Evolutionary conservation across 2,113 vertebrate species (phyloP).

Genomic region (Bostrychus sinensis): DNA sequence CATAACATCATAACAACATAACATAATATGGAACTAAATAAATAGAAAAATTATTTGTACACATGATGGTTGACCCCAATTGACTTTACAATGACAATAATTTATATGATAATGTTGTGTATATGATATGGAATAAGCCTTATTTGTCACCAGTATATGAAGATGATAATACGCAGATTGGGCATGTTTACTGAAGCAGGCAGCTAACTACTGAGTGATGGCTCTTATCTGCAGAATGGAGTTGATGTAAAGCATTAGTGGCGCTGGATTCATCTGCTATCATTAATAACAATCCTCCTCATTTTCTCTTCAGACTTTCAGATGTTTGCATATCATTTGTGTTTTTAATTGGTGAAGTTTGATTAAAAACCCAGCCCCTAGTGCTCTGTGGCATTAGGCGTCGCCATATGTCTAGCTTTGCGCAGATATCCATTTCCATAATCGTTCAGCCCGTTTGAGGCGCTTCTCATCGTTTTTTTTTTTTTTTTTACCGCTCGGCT

Average conservation of each 20-base stretch:
- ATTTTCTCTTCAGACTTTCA: slow-evolving; percentile 76
- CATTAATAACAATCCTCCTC: slow-evolving; percentile 76
- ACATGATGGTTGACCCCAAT: background rate
- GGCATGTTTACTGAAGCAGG: slow-evolving; percentile 60
- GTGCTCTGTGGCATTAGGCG: slow-evolving; percentile 80
- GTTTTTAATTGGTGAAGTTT: slow-evolving; percentile 83
- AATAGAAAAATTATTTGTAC: too few species aligned
- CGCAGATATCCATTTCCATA: slow-evolving; percentile 79
- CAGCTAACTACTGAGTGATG: slow-evolving; percentile 34
- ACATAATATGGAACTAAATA: too few species aligned
- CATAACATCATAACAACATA: too few species aligned
- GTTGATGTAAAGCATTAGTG: slow-evolving; percentile 64
- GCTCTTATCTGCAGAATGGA: slow-evolving; percentile 60
- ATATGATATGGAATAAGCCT: background rate
- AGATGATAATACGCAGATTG: slow-evolving; percentile 10
- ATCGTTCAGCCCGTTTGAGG: slow-evolving; percentile 77
- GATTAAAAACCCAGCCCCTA: slow-evolving; percentile 83
- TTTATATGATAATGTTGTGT: background rate
- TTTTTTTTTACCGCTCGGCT: slow-evolving; percentile 43
- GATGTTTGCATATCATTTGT: slow-evolving; percentile 82
- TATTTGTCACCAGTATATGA: background rate
- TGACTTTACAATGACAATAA: background rate
- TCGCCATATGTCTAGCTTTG: slow-evolving; percentile 78
- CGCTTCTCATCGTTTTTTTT: slow-evolving; percentile 21
- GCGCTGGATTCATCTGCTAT: slow-evolving; percentile 68